Conservation (phyloP, 2,797 vertebrate species). For the Diplodus sargus region DNA sequence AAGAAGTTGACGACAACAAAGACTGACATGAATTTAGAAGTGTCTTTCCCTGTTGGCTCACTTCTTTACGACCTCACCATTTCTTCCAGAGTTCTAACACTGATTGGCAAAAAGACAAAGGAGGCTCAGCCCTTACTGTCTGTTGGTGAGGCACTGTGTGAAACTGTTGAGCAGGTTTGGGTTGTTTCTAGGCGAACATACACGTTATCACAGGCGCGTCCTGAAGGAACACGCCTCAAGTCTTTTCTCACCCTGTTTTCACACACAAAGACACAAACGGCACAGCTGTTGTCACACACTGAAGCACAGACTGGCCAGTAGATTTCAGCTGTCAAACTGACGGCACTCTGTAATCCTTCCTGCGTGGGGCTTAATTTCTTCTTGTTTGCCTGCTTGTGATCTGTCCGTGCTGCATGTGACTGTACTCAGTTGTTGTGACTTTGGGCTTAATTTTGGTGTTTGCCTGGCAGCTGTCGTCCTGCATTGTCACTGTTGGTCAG, state of each 20-base stretch:
- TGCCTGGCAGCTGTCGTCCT: constrained; percentile 23
- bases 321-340: constrained; percentile 23
- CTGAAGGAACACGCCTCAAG: constrained; percentile 53
- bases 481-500: not conserved
- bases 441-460: constrained; percentile 9
- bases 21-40: not conserved
- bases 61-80: not conserved
- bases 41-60: not conserved
- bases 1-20: not conserved
- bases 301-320: constrained; percentile 22
- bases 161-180: constrained; percentile 78
- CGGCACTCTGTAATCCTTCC: not conserved
- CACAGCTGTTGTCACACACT: constrained; percentile 1
- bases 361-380: constrained; percentile 15
- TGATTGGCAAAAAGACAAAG: constrained; percentile 17
- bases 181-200: constrained; percentile 59
- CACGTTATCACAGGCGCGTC: constrained; percentile 30
- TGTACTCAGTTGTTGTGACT: not conserved
- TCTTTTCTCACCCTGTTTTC: not conserved
- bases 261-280: constrained; percentile 19
- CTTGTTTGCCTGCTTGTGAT: constrained; percentile 9
- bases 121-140: constrained; percentile 44
- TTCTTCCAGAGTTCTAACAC: not conserved
- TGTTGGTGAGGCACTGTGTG: constrained; percentile 35
- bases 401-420: constrained; percentile 17